phyloP scores from a whole-genome alignment of 2,888 invertebrate species.

The Ferrisia virgata region DNA sequence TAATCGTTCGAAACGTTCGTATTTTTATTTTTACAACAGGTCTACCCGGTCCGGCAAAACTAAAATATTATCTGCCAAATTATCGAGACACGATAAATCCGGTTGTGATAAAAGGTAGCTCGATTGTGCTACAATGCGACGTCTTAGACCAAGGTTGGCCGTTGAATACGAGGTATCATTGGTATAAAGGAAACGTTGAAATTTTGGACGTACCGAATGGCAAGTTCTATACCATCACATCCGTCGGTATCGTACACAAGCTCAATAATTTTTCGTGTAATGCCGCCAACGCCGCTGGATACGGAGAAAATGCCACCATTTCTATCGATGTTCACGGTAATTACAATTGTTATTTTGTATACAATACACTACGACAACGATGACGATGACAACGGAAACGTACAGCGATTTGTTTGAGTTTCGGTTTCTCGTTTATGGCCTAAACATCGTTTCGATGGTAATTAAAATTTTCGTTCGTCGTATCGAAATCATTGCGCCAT shows the following conservation, averaged over 20 bases:
- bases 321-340: slow-evolving; percentile 69
- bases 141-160: slow-evolving; percentile 82
- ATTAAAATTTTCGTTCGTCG: neutral
- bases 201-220: slow-evolving; percentile 52
- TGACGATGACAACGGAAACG: neutral
- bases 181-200: slow-evolving; percentile 70
- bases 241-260: slow-evolving; percentile 74
- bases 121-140: slow-evolving; percentile 77
- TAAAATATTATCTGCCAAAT: slow-evolving; percentile 64
- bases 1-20: too few relatives aligned
- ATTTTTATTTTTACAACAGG: too few relatives aligned
- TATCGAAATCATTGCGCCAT: neutral
- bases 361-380: neutral
- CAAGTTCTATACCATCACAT: slow-evolving; percentile 59
- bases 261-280: slow-evolving; percentile 86
- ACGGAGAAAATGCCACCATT: slow-evolving; percentile 66
- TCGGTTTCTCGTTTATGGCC: neutral
- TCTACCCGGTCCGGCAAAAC: slow-evolving; percentile 78
- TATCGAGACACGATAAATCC: slow-evolving; percentile 70
- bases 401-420: too few relatives aligned
- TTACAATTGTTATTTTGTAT: slow-evolving; percentile 48
- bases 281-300: slow-evolving; percentile 81
- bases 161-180: slow-evolving; percentile 56
- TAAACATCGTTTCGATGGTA: neutral
- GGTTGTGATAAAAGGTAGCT: slow-evolving; percentile 76